phyloP scores from a whole-genome alignment of 2,888 invertebrate species.

The Autographa pulchrina region DNA sequence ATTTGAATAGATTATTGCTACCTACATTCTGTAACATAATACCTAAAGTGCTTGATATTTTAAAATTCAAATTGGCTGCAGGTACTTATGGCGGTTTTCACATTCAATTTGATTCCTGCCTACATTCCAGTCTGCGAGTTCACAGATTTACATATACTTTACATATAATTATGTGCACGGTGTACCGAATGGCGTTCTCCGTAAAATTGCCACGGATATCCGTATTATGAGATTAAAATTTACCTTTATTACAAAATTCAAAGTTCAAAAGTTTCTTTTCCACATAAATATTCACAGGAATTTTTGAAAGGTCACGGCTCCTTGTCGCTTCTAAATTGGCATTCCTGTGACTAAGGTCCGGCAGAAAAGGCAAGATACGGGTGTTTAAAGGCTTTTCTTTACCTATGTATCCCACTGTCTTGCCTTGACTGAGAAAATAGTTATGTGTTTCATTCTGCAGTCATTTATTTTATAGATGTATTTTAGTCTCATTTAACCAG shows the following conservation, averaged over 20 bases:
- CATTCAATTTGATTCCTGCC: constrained; percentile 66
- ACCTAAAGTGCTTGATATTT: constrained; percentile 42
- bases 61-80: constrained; percentile 63
- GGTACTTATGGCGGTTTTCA: constrained; percentile 59
- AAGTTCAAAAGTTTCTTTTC: neutral
- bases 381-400: neutral
- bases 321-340: constrained; percentile 1
- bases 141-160: constrained; percentile 74
- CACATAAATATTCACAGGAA: neutral
- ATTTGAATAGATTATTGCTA: neutral
- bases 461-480: too few relatives aligned
- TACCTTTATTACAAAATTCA: neutral
- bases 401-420: neutral
- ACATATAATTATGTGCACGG: constrained; percentile 69
- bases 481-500: too few relatives aligned
- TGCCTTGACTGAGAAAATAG: too few relatives aligned
- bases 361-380: neutral
- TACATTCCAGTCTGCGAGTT: constrained; percentile 60
- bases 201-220: constrained; percentile 31
- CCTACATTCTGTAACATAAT: constrained; percentile 21
- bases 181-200: constrained; percentile 42
- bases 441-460: too few relatives aligned
- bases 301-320: neutral
- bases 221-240: constrained; percentile 7
- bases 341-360: neutral